phyloP scores from a whole-genome alignment of 2,113 vertebrate genomes.

The Leptobrachium leishanense region DNA sequence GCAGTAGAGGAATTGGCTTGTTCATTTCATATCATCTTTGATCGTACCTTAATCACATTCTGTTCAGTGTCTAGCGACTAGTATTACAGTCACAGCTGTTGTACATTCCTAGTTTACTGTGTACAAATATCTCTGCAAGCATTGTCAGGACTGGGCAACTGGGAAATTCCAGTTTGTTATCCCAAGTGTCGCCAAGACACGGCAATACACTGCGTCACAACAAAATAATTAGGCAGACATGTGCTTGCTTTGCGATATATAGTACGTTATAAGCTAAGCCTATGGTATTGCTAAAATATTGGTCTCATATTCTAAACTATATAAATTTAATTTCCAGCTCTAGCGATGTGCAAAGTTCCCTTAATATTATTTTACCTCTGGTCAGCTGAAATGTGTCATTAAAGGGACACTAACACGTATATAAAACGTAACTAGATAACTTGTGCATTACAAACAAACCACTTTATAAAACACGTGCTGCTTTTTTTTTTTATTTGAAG shows the following conservation, averaged over 20 bases:
- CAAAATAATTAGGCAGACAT: background rate
- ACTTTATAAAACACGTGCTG: too few relatives aligned
- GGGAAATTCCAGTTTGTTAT: slow-evolving; percentile 35
- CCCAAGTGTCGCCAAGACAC: slow-evolving; percentile 23
- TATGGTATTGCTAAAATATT: too few relatives aligned
- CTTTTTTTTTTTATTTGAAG: too few relatives aligned
- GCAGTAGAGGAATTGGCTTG: background rate
- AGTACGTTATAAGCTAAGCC: background rate
- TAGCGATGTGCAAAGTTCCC: too few relatives aligned
- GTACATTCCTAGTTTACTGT: slow-evolving; percentile 15
- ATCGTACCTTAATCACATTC: slow-evolving; percentile 18
- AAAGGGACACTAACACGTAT: too few relatives aligned
- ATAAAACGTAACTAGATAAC: too few relatives aligned
- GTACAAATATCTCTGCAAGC: slow-evolving; percentile 29
- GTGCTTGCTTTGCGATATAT: background rate
- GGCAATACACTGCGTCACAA: background rate
- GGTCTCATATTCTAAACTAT: too few relatives aligned
- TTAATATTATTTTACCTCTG: too few relatives aligned
- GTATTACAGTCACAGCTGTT: slow-evolving; percentile 34
- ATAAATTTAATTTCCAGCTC: too few relatives aligned
- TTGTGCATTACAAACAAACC: too few relatives aligned
- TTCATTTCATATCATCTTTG: background rate
- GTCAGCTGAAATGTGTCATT: too few relatives aligned
- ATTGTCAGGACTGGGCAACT: slow-evolving; percentile 37
- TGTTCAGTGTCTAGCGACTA: background rate